Conservation (phyloP, 2,113 vertebrate species). For the Melierax canorus region DNA sequence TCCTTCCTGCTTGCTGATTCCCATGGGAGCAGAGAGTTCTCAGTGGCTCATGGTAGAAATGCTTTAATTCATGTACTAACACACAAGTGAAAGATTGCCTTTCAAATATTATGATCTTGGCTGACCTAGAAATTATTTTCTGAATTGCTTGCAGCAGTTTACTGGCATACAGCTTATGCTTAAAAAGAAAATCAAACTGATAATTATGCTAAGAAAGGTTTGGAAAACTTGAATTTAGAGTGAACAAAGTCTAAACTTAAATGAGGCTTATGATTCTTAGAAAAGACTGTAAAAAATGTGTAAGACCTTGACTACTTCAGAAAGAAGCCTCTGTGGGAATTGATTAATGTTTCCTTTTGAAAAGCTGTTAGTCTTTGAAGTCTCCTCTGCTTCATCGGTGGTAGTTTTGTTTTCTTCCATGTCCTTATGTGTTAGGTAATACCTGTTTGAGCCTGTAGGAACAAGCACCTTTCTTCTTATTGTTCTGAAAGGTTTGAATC, state of each 20-base stretch:
- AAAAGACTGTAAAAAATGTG: not conserved
- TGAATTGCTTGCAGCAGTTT: not conserved
- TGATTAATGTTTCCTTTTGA: not conserved
- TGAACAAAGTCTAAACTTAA: not conserved
- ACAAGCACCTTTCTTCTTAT: not conserved
- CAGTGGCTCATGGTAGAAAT: not conserved
- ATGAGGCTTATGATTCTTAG: not conserved
- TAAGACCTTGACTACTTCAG: not conserved
- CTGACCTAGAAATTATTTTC: not conserved
- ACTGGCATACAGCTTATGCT: not conserved
- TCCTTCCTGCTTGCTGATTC: not conserved
- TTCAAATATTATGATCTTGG: not conserved
- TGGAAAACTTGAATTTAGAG: not conserved
- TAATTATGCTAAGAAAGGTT: not conserved
- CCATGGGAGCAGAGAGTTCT: not conserved
- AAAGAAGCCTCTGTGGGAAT: not conserved
- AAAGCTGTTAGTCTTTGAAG: not conserved
- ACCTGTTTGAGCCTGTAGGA: not conserved
- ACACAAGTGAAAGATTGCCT: not conserved
- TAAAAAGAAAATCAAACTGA: not conserved
- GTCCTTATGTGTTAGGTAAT: not conserved
- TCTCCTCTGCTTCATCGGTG: not conserved
- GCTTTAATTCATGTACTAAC: not conserved
- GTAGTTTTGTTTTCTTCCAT: not conserved
- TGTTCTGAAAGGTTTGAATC: not conserved